Evolutionary conservation across 1,140 invertebrate genomes (phyloP), one percentile per base, ranked within the genome.

Genomic region (Caenorhabditis inopinata): DNA sequence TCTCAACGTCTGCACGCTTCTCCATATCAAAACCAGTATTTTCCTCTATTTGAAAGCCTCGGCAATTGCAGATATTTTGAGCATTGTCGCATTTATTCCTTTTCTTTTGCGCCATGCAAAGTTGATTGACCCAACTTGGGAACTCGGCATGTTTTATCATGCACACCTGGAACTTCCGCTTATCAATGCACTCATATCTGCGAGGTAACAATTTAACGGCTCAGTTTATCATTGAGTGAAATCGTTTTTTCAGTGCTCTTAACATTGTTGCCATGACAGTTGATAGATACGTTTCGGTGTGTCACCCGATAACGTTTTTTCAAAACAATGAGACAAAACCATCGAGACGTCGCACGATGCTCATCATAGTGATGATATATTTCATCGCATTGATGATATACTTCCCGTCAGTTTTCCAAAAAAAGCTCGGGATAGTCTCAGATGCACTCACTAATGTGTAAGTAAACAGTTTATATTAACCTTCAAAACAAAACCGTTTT

Each of bases 191-290:
- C 78, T 86, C 2, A 85, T 86, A 12, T 85, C 84, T 27, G 85
- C 85, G n/a, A 86, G 85, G 85, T 85, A n/a, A 18, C n/a, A n/a
- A n/a, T n/a, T n/a, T n/a, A n/a, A n/a, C n/a, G n/a, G n/a, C n/a
- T n/a, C n/a, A n/a, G 14, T 42, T 42, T 5, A 14, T 42, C 38
- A 42, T 42, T 42, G 14, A 42, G 5, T 42, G 14, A 42, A 42
- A 7, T 14, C 5, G 14, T 32, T 32, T 18, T 47, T 82, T 78
- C 79, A 82, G 85, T 47, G 82, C 85, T 14, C 42, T 86, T 11
- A 87, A 86, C 47, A 82, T 86, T 16, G 85, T 86, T 14, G 85
- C 85, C 3, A 86, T 86, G 85, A 87, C 85, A 16, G 73, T 87
- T 1, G 85, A 86, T 46, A 73, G 85, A 68, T 86, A 84, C 35